Base-by-base conservation (phyloP, 1,140 invertebrate species). In the Stegodyphus mimosarum region DNA sequence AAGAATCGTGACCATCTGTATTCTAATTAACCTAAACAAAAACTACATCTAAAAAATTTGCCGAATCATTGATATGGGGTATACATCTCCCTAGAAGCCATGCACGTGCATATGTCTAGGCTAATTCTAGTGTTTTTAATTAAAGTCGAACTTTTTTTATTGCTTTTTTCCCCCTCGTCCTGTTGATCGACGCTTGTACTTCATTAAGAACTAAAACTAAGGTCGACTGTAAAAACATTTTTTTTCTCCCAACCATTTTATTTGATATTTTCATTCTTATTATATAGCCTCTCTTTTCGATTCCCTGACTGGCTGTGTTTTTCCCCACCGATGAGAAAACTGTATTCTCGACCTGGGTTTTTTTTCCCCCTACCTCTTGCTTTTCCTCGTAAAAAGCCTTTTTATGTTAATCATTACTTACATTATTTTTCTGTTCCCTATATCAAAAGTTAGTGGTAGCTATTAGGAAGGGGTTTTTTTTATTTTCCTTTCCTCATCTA, bases 401-500 rank as follows among this genome's bases (percentile, higher is more conserved):
- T 71, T 84, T 76, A 81, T 75, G 69, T 70, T 86, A 86, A 86
- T 86, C 83, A 86, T 86, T 86, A 77, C 83, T 78, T 86, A 71
- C 75, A 78, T 77, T 86, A 86, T 86, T 86, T 86, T 78, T 78
- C 75, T 72, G 63, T 75, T 84, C 75, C 71, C 73, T 77, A 78
- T 86, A 78, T 60, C 83, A 77, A 86, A 86, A 86, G 74, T 86
- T 86, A 86, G 83, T 78, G 83, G 75, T 86, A 78, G 83, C 75
- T 86, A 86, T 86, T 86, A 86, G 83, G 53, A 76, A 77, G 63
- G 49, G 74, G 52, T 49, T 78, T 83, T 83, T 74, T 73, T 72
- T 83, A 10, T 51, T 64, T 33, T 55, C 48, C 51, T 76, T 50
- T 53, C 51, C 76, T 71, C 77, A 70, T 71, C 77, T 80, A 55